A percentile compares a stretch with the other conserved stretches of the same genome.
These are phyloP conservation scores for Drosophila guanche DNA, from an alignment of 1,140 invertebrate species.

Conservation along the genomic window DNA sequence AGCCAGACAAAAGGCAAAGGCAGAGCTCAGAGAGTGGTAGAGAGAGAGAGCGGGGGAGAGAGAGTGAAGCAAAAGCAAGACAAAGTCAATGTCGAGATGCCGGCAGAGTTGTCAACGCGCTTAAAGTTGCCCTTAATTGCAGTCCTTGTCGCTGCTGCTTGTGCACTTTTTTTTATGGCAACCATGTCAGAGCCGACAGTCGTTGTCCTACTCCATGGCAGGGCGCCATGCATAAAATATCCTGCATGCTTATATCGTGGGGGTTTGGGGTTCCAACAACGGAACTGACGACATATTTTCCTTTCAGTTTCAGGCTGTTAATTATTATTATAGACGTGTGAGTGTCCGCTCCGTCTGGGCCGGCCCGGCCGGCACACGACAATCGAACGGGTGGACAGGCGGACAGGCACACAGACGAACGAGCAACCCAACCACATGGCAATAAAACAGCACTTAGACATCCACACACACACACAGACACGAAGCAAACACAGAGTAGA, in stretches of 20 bases:
- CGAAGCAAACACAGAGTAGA: constrained; percentile 6
- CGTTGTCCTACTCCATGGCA: constrained; percentile 46
- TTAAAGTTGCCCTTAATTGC: constrained; percentile 78
- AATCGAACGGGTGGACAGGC: constrained; percentile 21
- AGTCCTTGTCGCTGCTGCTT: constrained; percentile 36
- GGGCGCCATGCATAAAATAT: constrained; percentile 78
- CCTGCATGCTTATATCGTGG: constrained; percentile 48
- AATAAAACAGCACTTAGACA: constrained; percentile 81
- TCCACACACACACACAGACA: constrained; percentile 25
- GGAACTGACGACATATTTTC: constrained; percentile 58
- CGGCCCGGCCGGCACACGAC: constrained; percentile 41
- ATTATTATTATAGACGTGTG: constrained; percentile 82
- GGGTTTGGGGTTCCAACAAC: constrained; percentile 1
- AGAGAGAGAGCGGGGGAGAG: constrained; percentile 1
- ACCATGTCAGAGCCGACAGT: constrained; percentile 56
- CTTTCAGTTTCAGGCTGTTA: constrained; percentile 76
- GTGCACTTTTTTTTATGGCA: constrained; percentile 71
- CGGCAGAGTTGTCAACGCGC: constrained; percentile 74
- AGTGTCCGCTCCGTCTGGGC: constrained; percentile 58
- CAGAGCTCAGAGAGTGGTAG: background rate
- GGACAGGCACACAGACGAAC: constrained; percentile 1
- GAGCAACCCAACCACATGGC: constrained; percentile 62
- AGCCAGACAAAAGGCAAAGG: constrained; percentile 1
- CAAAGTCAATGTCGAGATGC: constrained; percentile 75
- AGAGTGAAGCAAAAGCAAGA: constrained; percentile 29